phyloP scores from a whole-genome alignment of 2,888 invertebrate species.

The Polyploca ridens region DNA sequence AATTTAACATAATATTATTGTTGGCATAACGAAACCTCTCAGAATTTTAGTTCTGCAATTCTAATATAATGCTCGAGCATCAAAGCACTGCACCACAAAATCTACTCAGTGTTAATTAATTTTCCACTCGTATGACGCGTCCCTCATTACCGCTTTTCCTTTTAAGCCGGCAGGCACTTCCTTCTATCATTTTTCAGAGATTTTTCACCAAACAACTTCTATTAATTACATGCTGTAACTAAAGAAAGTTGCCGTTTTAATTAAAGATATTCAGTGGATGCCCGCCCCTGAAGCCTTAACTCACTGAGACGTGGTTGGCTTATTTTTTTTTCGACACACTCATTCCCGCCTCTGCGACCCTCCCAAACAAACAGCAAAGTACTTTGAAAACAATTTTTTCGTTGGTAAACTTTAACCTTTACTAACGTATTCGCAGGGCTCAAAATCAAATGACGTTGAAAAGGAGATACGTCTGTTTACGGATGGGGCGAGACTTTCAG shows the following conservation, averaged over 20 bases:
- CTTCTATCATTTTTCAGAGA: slow-evolving; percentile 40
- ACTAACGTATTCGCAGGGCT: background rate
- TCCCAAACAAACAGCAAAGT: slow-evolving; percentile 83
- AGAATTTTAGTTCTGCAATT: slow-evolving; percentile 22
- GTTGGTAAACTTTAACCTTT: slow-evolving; percentile 27
- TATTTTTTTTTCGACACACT: slow-evolving; percentile 82
- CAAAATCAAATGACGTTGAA: slow-evolving; percentile 22
- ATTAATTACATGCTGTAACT: slow-evolving; percentile 68
- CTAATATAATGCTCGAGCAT: slow-evolving; percentile 33
- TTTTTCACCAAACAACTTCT: slow-evolving; percentile 62
- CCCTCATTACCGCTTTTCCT: slow-evolving; percentile 37
- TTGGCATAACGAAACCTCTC: slow-evolving; percentile 4
- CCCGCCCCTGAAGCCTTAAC: slow-evolving; percentile 81
- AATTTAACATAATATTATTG: background rate
- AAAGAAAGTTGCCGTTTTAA: slow-evolving; percentile 77
- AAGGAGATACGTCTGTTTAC: slow-evolving; percentile 50
- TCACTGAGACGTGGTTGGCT: slow-evolving; percentile 83
- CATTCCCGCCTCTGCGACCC: slow-evolving; percentile 84
- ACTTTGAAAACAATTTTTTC: slow-evolving; percentile 76
- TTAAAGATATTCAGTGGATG: slow-evolving; percentile 78
- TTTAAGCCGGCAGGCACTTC: slow-evolving; percentile 37
- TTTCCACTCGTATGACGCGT: slow-evolving; percentile 42
- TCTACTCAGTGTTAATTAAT: slow-evolving; percentile 52
- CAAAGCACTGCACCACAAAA: slow-evolving; percentile 40
- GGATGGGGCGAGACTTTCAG: slow-evolving; percentile 60